Percentiles rank a stretch among this genome's conserved stretches.
Evolutionary conservation across 2,113 vertebrate species (phyloP).

Genomic region (Enhydra lutris): DNA sequence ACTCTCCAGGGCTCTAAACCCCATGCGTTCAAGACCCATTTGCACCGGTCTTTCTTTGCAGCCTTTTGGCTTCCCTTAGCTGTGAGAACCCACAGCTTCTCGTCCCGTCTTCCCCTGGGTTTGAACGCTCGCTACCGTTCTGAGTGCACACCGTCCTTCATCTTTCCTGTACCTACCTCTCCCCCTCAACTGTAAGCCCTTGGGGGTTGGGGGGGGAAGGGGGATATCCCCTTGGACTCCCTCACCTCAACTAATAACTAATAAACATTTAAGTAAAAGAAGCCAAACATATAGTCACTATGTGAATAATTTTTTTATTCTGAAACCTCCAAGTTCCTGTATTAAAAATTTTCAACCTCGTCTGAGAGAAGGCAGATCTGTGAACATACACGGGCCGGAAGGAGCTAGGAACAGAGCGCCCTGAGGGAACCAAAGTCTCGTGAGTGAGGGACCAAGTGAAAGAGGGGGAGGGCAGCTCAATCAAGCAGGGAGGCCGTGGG

Average conservation of each 20-base stretch:
- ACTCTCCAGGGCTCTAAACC: accelerated
- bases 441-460: no score
- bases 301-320: neutral
- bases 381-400: accelerated
- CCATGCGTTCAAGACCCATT: neutral
- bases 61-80: neutral
- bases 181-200: neutral
- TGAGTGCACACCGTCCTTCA: no score
- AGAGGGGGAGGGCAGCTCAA: accelerated
- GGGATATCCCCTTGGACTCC: neutral
- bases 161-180: no score
- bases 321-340: neutral
- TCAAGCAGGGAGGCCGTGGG: no score
- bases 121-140: accelerated
- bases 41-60: neutral
- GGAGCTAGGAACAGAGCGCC: accelerated
- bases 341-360: neutral
- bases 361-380: neutral
- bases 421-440: accelerated
- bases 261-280: neutral
- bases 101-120: neutral
- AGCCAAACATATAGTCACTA: neutral
- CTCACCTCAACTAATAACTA: neutral
- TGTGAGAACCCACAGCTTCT: neutral
- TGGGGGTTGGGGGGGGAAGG: neutral